Evolutionary conservation across 2,888 invertebrate genomes (phyloP).

Genomic region (Diaprepes abbreviatus): DNA sequence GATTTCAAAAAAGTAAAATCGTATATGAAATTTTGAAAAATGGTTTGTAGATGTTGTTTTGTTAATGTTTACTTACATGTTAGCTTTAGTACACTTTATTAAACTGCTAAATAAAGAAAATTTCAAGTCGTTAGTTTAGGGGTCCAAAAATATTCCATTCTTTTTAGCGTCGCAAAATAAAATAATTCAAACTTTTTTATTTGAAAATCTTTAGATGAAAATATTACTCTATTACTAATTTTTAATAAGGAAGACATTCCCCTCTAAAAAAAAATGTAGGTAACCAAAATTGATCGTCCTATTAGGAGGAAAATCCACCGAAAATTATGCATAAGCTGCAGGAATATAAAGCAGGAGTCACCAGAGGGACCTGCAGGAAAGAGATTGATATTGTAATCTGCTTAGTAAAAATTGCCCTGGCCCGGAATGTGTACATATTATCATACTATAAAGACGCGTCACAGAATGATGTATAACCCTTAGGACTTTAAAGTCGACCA

Average conservation of each 20-base stretch:
- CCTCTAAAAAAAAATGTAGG: constrained; percentile 10
- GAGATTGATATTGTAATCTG: constrained; percentile 70
- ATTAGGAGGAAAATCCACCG: constrained; percentile 41
- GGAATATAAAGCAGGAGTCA: constrained; percentile 46
- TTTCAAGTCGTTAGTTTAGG: no score
- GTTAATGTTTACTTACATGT: no score
- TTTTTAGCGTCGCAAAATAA: no score
- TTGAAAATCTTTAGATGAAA: no score
- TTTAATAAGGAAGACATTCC: not conserved
- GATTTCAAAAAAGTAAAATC: no score
- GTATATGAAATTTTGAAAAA: no score
- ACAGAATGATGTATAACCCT: constrained; percentile 68
- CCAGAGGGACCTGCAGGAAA: constrained; percentile 53
- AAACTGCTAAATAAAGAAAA: no score
- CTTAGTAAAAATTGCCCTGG: constrained; percentile 68
- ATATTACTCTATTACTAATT: not conserved
- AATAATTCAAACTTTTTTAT: no score
- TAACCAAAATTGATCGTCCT: constrained; percentile 39
- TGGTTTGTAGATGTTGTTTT: no score
- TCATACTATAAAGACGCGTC: constrained; percentile 70
- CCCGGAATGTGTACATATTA: constrained; percentile 69
- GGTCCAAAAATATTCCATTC: no score
- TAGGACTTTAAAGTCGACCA: constrained; percentile 64
- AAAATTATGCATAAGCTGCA: constrained; percentile 50
- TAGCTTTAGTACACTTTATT: no score